Evolutionary conservation across 2,888 invertebrate genomes (phyloP), one percentile per base, ranked within the genome.

Genomic region (Hirtodrosophila cameraria): DNA sequence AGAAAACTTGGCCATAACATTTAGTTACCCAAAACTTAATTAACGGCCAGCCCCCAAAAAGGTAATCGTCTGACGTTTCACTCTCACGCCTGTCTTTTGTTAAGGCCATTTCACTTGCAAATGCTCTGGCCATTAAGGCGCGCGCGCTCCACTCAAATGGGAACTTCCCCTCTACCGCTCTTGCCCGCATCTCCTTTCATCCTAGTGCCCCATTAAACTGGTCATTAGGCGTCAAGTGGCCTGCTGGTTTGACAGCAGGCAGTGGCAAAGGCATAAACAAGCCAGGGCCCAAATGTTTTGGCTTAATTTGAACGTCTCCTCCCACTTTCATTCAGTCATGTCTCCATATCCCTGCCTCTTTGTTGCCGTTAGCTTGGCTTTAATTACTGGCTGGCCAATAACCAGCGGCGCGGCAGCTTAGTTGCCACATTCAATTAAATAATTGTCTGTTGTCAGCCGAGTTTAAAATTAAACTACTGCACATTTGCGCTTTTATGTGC

Each of bases 171-270:
- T 28, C n/a, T n/a, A n/a, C n/a, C n/a, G n/a, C n/a, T n/a, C 46
- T 39, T 45, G 1, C 16, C 15, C 12, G 6, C n/a, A 16, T n/a
- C 3, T n/a, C 8, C 13, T 2, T 12, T 38, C 38, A 2, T 23
- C 23, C 7, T 4, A 6, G 23, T 7, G 8, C 59, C 61, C 71
- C 64, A 79, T 79, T 79, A 82, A 82, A 78, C 70, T 82, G 82
- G 81, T 79, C 82, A 82, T 83, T 83, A 83, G 75, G 81, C 83
- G 79, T 79, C 81, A 82, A 82, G 81, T 82, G 79, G 79, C 77
- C 74, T 69, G 63, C 67, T 78, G 68, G 57, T 50, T 65, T 64
- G 57, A 67, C 68, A 66, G 75, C 59, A 50, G 53, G 36, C 58
- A 58, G 31, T 28, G 61, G 36, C 64, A 39, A 53, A 28, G 43